phyloP scores from a whole-genome alignment of 2,888 invertebrate species.

The Drosophila stalkeri region DNA sequence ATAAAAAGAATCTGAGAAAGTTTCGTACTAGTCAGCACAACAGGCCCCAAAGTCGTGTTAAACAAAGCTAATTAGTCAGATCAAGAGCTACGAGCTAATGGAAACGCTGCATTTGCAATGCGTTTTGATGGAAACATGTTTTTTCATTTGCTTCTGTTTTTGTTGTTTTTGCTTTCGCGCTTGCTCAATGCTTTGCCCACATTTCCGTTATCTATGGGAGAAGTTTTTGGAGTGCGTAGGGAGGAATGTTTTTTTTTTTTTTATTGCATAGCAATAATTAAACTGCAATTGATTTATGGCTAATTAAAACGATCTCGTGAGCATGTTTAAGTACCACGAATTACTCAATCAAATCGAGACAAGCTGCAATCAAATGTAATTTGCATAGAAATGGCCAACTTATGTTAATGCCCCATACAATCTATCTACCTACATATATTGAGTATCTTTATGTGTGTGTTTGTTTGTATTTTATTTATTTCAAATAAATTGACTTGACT shows the following conservation, averaged over 20 bases:
- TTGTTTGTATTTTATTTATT: background rate
- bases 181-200: background rate
- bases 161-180: background rate
- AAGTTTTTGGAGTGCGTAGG: background rate
- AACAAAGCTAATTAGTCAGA: background rate
- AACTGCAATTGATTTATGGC: constrained; percentile 8
- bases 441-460: background rate
- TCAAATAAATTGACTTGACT: background rate
- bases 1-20: constrained; percentile 3
- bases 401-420: constrained; percentile 6
- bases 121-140: background rate
- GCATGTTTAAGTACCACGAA: constrained; percentile 3
- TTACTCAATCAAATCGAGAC: constrained; percentile 9
- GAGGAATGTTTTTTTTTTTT: no score
- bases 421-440: background rate
- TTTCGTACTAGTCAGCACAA: background rate
- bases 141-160: background rate
- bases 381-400: constrained; percentile 12
- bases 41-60: background rate
- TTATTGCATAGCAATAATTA: background rate
- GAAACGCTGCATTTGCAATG: background rate
- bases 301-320: constrained; percentile 17
- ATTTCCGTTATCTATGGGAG: constrained; percentile 1
- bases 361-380: constrained; percentile 8
- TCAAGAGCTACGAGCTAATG: background rate